Evolutionary conservation across 2,888 invertebrate species (phyloP), one percentile per base, ranked within the genome.

Genomic region (Alcis repandata): DNA sequence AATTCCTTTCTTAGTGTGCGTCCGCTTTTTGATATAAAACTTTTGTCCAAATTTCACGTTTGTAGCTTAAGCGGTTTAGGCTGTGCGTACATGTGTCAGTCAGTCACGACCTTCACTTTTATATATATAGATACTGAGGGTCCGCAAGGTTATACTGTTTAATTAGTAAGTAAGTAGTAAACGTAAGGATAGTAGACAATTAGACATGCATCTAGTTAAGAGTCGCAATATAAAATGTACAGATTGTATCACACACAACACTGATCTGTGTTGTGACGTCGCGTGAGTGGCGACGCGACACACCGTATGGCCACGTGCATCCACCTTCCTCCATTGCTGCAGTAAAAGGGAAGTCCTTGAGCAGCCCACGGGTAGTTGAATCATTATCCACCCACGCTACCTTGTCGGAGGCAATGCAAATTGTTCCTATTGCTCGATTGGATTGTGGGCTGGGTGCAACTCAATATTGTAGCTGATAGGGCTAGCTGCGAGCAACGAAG

Each of bases 301-400:
- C 54, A 38, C 22, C 32, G 32, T 51, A 57, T 15, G 67, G 52
- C 43, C 66, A 78, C 76, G 79, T 80, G 79, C 60, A 76, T 78
- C 61, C 40, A 76, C 82, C 84, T 86, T 86, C 83, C 79, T 80
- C 73, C 59, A 59, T 75, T 76, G 73, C 68, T 82, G 83, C 81
- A 89, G 88, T 91, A 91, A 86, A 88, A 92, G 90, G 90, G 80
- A 87, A 88, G 87, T 89, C 92, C 92, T 92, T 92, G 92, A 82
- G 62, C 85, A 68, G 75, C 90, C 90, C 87, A 89, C 89, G 73
- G 72, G 69, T 72, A 73, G 74, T 80, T 87, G 90, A 90, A 84
- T 92, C 91, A 91, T 83, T 82, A 82, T 45, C 80, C 87, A 75
- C 92, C 91, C 88, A 92, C 92, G 84, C 85, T 41, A 40, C 74